phyloP scores from a whole-genome alignment of 1,140 invertebrate species.

The Cyclargus thomasi region DNA sequence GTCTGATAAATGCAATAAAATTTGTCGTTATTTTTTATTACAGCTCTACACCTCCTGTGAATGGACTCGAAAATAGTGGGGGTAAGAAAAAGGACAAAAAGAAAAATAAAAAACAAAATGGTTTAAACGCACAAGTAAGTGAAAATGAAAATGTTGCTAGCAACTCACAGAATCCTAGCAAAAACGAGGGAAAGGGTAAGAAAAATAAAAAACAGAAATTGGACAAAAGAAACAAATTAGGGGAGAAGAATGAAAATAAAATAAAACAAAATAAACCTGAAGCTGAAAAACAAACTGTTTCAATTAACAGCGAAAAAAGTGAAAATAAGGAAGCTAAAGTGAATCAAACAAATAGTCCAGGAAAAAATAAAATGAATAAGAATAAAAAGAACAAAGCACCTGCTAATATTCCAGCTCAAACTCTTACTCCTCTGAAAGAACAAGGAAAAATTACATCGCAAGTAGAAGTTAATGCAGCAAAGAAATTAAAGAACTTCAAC shows the following conservation, averaged over 20 bases:
- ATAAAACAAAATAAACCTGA: not conserved
- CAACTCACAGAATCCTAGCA: not conserved
- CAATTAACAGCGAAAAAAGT: not conserved
- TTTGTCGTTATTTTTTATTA: too few relatives aligned
- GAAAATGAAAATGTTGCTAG: not conserved
- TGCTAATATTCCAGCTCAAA: slow-evolving; percentile 15
- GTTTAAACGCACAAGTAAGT: not conserved
- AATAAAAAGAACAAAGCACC: slow-evolving; percentile 7
- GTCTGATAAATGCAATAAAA: too few relatives aligned
- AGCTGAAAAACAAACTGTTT: not conserved
- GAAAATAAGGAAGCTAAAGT: slow-evolving; percentile 2
- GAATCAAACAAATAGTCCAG: not conserved
- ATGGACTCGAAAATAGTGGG: slow-evolving; percentile 16
- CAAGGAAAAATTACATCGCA: slow-evolving; percentile 44
- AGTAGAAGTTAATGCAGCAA: slow-evolving; percentile 38
- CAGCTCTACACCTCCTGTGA: not conserved
- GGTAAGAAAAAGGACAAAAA: slow-evolving; percentile 25
- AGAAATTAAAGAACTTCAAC: slow-evolving; percentile 54
- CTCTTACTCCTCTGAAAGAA: slow-evolving; percentile 30
- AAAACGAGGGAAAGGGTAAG: not conserved
- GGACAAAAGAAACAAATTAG: not conserved
- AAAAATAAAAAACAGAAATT: not conserved
- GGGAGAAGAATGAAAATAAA: not conserved
- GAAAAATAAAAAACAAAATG: slow-evolving; percentile 23
- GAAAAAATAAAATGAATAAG: not conserved